Percentiles rank a stretch among this genome's conserved stretches.
Evolutionary conservation across 2,888 invertebrate species (phyloP).

Genomic region (Alentia gelatinosa): DNA sequence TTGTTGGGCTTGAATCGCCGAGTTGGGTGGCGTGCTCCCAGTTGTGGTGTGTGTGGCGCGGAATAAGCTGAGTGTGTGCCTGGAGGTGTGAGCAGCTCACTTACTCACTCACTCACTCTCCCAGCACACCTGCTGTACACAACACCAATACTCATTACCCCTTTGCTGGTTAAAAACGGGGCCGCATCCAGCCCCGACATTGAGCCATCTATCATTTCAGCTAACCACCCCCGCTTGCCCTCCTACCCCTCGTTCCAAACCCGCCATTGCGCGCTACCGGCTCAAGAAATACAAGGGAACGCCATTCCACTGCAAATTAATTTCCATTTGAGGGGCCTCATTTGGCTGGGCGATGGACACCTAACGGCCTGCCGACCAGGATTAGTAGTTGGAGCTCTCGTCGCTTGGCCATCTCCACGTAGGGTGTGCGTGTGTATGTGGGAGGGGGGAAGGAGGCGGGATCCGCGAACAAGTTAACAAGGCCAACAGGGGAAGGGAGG

Average conservation of each 20-base stretch:
- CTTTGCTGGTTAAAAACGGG: neutral
- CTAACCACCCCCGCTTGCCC: neutral
- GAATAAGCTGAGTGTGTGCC: too few species aligned
- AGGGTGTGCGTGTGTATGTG: neutral
- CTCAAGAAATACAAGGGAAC: neutral
- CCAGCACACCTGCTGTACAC: too few species aligned
- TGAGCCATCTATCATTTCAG: neutral
- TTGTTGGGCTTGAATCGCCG: too few species aligned
- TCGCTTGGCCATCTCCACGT: neutral
- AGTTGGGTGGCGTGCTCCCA: too few species aligned
- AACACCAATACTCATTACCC: too few species aligned
- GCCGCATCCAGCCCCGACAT: neutral
- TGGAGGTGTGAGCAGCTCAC: too few species aligned
- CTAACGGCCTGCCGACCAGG: neutral
- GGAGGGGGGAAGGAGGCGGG: neutral
- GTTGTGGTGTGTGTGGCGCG: too few species aligned
- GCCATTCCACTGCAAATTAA: neutral
- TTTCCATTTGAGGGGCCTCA: conserved; percentile 25
- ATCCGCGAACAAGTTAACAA: too few species aligned
- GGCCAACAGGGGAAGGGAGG: too few species aligned
- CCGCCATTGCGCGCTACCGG: neutral
- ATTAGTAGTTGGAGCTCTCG: neutral
- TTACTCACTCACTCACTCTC: too few species aligned
- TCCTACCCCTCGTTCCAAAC: neutral
- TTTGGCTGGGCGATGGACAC: neutral